Evolutionary conservation across 2,888 invertebrate genomes (phyloP), one percentile per base, ranked within the genome.

Genomic region (Achlya flavicornis): DNA sequence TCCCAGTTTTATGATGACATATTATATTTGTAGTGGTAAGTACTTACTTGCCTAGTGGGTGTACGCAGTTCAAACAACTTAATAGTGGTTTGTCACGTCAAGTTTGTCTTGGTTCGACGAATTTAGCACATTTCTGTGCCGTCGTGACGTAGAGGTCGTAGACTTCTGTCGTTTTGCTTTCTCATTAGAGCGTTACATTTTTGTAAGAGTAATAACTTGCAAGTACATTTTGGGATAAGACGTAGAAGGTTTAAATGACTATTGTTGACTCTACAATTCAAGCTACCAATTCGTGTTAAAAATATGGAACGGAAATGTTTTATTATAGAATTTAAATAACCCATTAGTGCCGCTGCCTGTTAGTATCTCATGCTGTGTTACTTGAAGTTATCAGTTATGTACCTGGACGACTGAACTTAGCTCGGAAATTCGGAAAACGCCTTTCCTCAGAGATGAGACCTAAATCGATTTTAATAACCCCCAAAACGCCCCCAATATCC

Each of bases 161-260:
- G 89, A 87, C 89, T 84, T 84, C 83, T 81, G 83, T 73, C 80
- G 81, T 84, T 89, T 90, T 88, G 85, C 88, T 87, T 85, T 87
- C 83, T 86, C 88, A 88, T 92, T 92, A 92, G 91, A 90, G 85
- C 89, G 87, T 90, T 87, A 89, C 87, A 87, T 84, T 89, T 90
- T 77, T 84, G 81, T 82, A 41, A 41, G 26, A 60, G n/a, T 35
- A 41, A 71, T 78, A 70, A 75, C 69, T 74, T 69, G 65, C 70
- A 70, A 64, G 67, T 64, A 64, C 67, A 62, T 71, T 71, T 76
- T 72, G 69, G 69, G 61, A 57, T 64, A 69, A 63, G 61, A 57
- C 64, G 35, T 68, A 64, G 65, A 61, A 69, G 70, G 72, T 64
- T 74, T 60, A 69, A 61, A 64, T 61, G 38, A 60, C 53, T 35